These are phyloP conservation scores for Mellivora capensis DNA, from an alignment of 2,113 vertebrate genomes.

Conservation along the genomic window DNA sequence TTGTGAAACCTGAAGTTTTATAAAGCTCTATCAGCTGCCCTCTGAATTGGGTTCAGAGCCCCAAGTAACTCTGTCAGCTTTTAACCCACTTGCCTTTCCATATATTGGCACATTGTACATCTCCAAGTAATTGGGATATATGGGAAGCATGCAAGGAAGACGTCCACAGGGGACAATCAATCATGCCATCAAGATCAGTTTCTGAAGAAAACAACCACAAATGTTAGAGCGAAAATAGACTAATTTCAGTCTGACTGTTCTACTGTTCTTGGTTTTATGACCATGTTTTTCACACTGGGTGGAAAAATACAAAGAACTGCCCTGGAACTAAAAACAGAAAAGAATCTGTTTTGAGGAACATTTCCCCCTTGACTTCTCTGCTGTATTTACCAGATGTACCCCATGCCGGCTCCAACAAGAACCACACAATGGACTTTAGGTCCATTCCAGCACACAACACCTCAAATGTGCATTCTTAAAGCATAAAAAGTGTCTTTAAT, in stretches of 20 bases:
- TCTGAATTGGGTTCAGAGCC: background rate
- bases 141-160: background rate
- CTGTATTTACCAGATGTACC: conserved; percentile 3
- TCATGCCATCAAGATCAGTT: background rate
- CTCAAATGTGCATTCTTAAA: background rate
- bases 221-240: conserved; percentile 20
- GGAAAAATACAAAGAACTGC: conserved; percentile 57
- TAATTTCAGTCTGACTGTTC: conserved; percentile 24
- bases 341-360: background rate
- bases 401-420: background rate
- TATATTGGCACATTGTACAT: accelerated
- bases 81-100: background rate
- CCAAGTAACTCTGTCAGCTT: background rate
- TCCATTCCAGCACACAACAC: background rate
- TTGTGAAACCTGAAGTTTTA: background rate
- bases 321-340: conserved; percentile 30
- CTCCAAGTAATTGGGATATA: background rate
- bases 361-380: background rate
- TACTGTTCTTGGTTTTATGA: conserved; percentile 54
- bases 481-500: background rate
- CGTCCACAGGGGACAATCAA: background rate
- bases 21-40: background rate
- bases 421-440: accelerated
- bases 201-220: background rate
- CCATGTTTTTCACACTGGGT: conserved; percentile 45